Conservation (phyloP, 2,797 vertebrate genomes). For the Chelonia mydas region DNA sequence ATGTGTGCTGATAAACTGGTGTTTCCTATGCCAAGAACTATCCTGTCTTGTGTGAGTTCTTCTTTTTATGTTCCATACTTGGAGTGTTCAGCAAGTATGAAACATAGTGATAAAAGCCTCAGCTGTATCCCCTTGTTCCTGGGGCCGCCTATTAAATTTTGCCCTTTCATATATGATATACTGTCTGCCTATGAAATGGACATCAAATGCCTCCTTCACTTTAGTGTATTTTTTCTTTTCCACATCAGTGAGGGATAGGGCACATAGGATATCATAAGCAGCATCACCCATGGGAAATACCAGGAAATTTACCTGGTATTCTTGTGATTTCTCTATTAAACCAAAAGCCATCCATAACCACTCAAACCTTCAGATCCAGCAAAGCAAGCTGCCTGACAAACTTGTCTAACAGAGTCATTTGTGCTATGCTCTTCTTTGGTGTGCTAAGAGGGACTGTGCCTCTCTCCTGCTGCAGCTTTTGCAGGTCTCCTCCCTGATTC, state of each 20-base stretch:
- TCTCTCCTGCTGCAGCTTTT: too few species aligned
- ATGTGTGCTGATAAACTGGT: neutral
- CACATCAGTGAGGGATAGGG: neutral
- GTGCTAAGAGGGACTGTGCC: too few species aligned
- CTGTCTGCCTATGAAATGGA: neutral
- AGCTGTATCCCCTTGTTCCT: neutral
- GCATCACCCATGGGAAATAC: neutral
- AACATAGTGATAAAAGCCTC: neutral
- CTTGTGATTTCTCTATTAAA: neutral
- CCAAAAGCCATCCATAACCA: neutral
- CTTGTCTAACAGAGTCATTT: neutral
- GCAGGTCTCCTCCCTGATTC: too few species aligned
- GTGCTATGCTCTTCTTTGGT: neutral
- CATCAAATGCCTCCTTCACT: neutral
- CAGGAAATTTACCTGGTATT: neutral
- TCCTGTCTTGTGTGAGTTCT: neutral
- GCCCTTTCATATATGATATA: neutral
- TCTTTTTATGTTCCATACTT: neutral
- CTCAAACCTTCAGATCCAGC: neutral
- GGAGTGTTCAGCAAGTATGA: neutral
- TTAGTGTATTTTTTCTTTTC: neutral
- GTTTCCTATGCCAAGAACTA: neutral
- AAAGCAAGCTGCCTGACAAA: neutral
- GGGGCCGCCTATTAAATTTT: neutral
- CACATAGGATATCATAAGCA: neutral